Evolutionary conservation across 2,888 invertebrate species (phyloP), one percentile per base, ranked within the genome.

Genomic region (Xestia sexstrigata): DNA sequence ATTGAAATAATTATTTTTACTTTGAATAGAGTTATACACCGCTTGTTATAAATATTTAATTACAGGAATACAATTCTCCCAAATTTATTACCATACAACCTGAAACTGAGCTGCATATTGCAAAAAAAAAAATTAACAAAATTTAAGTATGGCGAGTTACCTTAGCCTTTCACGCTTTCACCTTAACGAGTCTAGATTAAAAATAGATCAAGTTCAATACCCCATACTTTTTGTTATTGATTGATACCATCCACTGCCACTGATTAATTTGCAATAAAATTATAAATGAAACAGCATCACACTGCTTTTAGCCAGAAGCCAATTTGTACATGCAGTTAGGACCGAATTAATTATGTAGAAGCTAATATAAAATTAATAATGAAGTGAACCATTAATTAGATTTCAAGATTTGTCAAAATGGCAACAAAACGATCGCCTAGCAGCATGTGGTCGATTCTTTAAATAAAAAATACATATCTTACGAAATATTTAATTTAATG

Each of bases 251-350:
- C 15, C 67, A 65, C 58, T 66, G 71, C 82, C 82, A 65, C 35
- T 78, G 39, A 26, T 60, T 65, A 15, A 26, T n/a, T 76, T 47
- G 26, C 42, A 71, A 77, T 45, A 58, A 73, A 75, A 26, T 68
- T 42, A 73, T 11, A 68, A 70, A 82, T 67, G 30, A 78, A 71
- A 77, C 67, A 86, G 52, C 70, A 87, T 91, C 86, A 89, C 89
- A 90, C 89, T 88, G 85, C 69, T 86, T 86, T 86, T 86, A 78
- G 81, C 81, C 82, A 69, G 81, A 89, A 90, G 89, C 82, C 70
- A 85, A 63, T 86, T 81, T 71, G 67, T 80, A 81, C 93, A 93
- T 93, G 93, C 93, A 87, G 87, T 91, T 90, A 89, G 66, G 81
- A 79, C 66, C 74, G 30, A 76, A 78, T 84, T 78, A 63, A 79